Base-by-base conservation (phyloP, 2,113 vertebrate genomes). In the Chrysochloris asiatica region DNA sequence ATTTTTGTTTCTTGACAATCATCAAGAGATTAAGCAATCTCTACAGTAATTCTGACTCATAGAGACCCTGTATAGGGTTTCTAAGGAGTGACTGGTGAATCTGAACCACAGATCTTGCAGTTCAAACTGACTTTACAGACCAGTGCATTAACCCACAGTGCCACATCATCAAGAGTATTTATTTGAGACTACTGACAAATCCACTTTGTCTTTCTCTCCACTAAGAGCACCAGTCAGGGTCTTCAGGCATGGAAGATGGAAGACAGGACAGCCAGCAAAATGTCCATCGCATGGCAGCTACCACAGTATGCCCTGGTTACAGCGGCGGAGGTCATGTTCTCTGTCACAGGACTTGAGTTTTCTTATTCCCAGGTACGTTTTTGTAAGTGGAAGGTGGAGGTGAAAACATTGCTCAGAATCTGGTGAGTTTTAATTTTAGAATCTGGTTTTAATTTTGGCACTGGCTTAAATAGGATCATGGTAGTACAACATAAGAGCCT, bases 311-410 rank as follows among this genome's bases (percentile, higher is more conserved):
- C 97, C 45, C 80, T 99, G 65, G 97, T 99, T 41, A 99, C 99
- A 43, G 98, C 97, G 16, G 99, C 98, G 38, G 99, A 99, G 93
- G 99, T 99, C 97, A 99, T 99, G 99, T 99, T 99, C 97, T 99
- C 99, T 92, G 97, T 99, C 95, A 99, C 99, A 0, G 99, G 99
- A 79, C 97, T 99, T 96, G 99, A 99, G 94, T 99, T 99, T 98
- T 99, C 99, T 90, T 99, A 99, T 96, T 99, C 99, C 78, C 99
- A 99, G 99, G 99, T 99, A 97, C 38, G 94, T 54, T 81, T 95
- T 92, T 88, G n/a, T 6, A 85, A 67, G 54, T 81, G 8, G 41
- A 80, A 77, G 30, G 36, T 79, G 41, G 16, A 95, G 76, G 6
- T 83, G 26, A 38, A 87, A 21, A 36, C 16, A 69, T 3, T 41